Evolutionary conservation across 2,797 vertebrate species (phyloP).

Genomic region (Thamnophis elegans): DNA sequence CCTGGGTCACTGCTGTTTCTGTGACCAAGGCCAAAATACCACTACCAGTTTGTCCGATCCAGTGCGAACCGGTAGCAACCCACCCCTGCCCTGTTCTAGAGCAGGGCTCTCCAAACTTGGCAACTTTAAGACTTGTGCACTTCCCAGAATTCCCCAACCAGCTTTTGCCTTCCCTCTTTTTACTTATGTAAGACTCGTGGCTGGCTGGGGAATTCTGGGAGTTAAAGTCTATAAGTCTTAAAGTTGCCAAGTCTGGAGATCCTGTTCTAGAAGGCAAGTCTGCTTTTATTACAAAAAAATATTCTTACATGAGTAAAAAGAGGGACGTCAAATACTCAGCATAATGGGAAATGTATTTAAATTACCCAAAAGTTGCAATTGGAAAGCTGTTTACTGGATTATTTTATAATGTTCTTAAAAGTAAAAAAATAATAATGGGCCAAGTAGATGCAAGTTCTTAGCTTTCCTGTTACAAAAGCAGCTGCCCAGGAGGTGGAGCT

Average conservation of each 20-base stretch:
- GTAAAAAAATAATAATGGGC: too few species aligned
- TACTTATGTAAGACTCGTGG: neutral
- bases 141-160: neutral
- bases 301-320: neutral
- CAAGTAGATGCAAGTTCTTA: neutral
- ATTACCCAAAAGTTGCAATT: neutral
- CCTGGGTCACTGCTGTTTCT: too few species aligned
- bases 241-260: neutral
- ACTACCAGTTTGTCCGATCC: too few species aligned
- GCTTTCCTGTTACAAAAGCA: neutral
- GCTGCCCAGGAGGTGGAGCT: slow-evolving; percentile 33
- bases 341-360: neutral
- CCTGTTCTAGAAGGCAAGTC: neutral
- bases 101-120: neutral
- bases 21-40: too few species aligned
- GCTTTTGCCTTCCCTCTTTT: neutral
- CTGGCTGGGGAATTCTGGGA: neutral
- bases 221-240: neutral
- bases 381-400: neutral
- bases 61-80: too few species aligned
- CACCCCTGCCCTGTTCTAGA: neutral
- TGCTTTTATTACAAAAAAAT: neutral
- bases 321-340: too few species aligned
- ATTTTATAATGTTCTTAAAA: neutral
- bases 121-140: neutral